Conservation (phyloP, 2,888 invertebrate species). For the Hirtodrosophila histrioides region DNA sequence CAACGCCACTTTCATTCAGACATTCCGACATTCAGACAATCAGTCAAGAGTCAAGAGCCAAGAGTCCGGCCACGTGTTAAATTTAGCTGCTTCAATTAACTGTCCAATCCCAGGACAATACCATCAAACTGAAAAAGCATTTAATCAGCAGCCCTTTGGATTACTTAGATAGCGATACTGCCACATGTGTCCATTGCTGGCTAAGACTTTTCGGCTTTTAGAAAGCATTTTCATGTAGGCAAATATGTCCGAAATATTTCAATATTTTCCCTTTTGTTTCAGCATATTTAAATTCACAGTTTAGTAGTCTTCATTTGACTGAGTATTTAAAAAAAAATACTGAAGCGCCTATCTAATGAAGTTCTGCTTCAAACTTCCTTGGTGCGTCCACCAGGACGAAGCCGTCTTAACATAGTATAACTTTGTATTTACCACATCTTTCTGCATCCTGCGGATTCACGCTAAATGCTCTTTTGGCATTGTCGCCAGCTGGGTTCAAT, state of each 20-base stretch:
- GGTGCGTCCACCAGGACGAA: no score
- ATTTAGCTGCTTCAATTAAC: slow-evolving; percentile 55
- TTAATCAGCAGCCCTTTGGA: slow-evolving; percentile 55
- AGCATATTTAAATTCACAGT: no score
- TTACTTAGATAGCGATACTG: slow-evolving; percentile 53
- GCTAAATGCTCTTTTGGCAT: no score
- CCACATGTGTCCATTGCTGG: slow-evolving; percentile 3
- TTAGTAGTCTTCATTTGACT: no score
- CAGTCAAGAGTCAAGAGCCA: slow-evolving; percentile 53
- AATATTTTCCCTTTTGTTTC: no score
- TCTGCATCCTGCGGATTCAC: no score
- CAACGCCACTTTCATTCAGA: slow-evolving; percentile 40
- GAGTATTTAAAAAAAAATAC: no score
- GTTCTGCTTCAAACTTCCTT: no score
- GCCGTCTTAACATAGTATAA: no score
- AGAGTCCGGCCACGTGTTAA: slow-evolving; percentile 20
- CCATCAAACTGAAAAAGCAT: slow-evolving; percentile 45
- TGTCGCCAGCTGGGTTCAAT: no score
- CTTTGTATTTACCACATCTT: no score
- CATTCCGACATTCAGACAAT: slow-evolving; percentile 65
- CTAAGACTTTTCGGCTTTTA: slow-evolving; percentile 1
- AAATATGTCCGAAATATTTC: slow-evolving; percentile 7
- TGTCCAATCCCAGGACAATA: slow-evolving; percentile 38
- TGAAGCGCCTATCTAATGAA: no score
- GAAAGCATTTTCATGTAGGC: slow-evolving; percentile 12